phyloP scores from a whole-genome alignment of 2,113 vertebrate species.

The Ammodytes dubius region DNA sequence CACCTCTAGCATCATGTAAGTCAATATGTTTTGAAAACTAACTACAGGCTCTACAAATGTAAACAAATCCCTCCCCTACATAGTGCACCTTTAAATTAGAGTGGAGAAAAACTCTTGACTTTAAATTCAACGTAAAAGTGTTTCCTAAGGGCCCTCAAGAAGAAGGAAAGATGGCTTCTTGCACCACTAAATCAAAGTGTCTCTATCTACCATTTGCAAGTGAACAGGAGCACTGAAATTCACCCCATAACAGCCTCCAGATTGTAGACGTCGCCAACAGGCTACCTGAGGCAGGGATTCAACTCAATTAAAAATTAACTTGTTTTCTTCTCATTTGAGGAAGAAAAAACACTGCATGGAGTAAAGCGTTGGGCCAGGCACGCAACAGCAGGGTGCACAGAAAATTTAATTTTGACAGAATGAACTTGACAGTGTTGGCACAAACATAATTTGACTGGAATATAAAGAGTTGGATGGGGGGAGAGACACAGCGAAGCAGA shows the following conservation, averaged over 20 bases:
- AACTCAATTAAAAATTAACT: conserved; percentile 61
- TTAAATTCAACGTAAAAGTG: neutral
- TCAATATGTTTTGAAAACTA: no score
- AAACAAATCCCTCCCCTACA: no score
- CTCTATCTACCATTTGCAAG: conserved; percentile 5
- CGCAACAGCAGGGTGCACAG: conserved; percentile 37
- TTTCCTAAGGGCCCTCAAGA: neutral
- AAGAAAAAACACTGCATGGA: neutral
- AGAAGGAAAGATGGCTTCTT: neutral
- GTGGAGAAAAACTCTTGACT: neutral
- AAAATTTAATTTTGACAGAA: conserved; percentile 56
- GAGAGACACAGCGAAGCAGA: conserved; percentile 13
- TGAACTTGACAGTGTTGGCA: conserved; percentile 49
- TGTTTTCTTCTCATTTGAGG: conserved; percentile 57
- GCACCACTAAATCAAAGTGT: neutral
- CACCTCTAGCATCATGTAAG: no score
- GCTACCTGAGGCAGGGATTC: conserved; percentile 29
- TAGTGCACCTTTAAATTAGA: neutral
- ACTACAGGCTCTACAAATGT: no score
- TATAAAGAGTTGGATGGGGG: conserved; percentile 28
- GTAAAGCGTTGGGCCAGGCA: conserved; percentile 17
- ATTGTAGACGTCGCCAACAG: conserved; percentile 18
- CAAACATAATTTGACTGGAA: conserved; percentile 47
- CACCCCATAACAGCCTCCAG: neutral
- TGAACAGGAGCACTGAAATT: conserved; percentile 4